Base-by-base conservation (phyloP, 2,888 invertebrate species). In the Alitta virens region DNA sequence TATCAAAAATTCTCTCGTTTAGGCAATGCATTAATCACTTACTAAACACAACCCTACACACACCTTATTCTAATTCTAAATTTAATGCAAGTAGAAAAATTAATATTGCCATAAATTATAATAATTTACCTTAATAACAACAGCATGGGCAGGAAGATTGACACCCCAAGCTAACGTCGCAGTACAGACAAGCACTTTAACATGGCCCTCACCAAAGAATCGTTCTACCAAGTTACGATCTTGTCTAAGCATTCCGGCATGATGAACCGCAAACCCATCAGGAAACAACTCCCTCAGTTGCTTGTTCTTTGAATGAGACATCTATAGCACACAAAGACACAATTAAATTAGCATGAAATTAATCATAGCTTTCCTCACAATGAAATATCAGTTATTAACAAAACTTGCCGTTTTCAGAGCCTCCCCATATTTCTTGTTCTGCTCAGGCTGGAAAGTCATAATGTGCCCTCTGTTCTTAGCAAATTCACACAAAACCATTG, bases 151-250 rank as follows among this genome's bases (percentile, higher is more conserved):
- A 0, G 99, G 99, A 68, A 99, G 86, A 84, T 99, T 99, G 3
- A 99, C 98, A 72, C 99, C 99, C 99, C 99, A 99, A 26, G 99
- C 99, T 33, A 99, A 85, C 0, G 99, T 99, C 0, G 99, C 92
- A 0, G 99, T 99, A 79, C 98, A 98, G 9, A 95, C 91, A 1
- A 99, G 84, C 14, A 86, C 94, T 78, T 90, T 91, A 64, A 95
- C 88, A 67, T 89, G 87, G 0, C 97, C 97, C 62, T 91, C 90
- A 0, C 89, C 84, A 78, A 99, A 99, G 74, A 91, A 90, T 78
- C 90, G 91, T 82, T 99, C 98, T 38, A 82, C 82, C 50, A 78
- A 72, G 72, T 83, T 89, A 84, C 95, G 87, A 83, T 99, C 99
- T 62, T 88, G 86, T 63, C 97, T 86, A 60, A 93, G 79, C 89